Conservation (phyloP, 2,113 vertebrate species). For the Nycticebus coucang region DNA sequence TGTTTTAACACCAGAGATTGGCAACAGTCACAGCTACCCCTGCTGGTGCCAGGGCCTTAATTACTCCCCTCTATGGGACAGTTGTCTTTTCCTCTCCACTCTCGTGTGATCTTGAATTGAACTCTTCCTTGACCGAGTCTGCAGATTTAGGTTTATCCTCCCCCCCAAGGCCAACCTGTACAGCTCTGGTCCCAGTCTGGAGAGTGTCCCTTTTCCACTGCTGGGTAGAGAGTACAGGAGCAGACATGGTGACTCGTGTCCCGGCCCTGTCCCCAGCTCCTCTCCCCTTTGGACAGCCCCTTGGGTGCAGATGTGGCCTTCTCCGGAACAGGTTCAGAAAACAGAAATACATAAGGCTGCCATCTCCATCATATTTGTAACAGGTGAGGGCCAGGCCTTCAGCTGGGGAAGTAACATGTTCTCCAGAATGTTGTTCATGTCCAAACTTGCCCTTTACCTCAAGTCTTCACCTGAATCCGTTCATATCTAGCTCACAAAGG, state of each 20-base stretch:
- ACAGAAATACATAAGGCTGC: neutral
- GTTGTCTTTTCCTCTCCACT: neutral
- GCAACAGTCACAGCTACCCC: neutral
- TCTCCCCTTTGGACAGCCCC: neutral
- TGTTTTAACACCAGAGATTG: neutral
- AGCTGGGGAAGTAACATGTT: neutral
- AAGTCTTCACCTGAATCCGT: neutral
- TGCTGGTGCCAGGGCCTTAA: neutral
- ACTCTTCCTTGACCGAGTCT: neutral
- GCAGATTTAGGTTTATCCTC: neutral
- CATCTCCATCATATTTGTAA: neutral
- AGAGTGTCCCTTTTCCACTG: neutral
- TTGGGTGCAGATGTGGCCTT: neutral
- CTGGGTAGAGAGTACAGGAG: accelerated
- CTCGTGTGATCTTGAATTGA: neutral
- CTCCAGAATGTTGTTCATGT: neutral
- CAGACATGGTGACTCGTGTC: no score
- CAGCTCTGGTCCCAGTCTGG: accelerated
- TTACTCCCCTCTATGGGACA: neutral
- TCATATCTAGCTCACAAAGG: neutral
- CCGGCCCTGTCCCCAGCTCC: neutral
- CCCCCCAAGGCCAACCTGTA: no score
- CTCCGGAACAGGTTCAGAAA: neutral
- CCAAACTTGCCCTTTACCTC: neutral
- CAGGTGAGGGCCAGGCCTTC: neutral